Conservation (phyloP, 2,888 invertebrate species). For the Nomada lathburiana region DNA sequence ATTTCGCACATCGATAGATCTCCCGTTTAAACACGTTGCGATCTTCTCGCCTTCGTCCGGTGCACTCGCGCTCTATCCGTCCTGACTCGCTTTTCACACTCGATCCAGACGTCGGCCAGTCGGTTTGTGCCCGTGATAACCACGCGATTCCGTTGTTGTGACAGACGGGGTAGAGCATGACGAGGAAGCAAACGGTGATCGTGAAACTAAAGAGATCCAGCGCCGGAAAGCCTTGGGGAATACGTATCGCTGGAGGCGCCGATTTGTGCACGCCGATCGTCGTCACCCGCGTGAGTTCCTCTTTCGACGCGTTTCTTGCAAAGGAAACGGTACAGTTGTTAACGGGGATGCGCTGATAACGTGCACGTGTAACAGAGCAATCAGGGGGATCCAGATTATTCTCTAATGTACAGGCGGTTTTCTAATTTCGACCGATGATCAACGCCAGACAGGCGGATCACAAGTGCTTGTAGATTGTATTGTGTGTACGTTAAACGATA, state of each 20-base stretch:
- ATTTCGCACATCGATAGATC: background rate
- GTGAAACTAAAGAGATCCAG: constrained; percentile 90
- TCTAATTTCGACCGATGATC: background rate
- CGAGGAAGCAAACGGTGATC: constrained; percentile 91
- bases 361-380: background rate
- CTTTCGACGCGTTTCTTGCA: background rate
- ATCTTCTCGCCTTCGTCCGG: background rate
- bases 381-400: constrained; percentile 28
- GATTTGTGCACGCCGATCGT: constrained; percentile 94
- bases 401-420: background rate
- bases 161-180: constrained; percentile 84
- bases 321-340: constrained; percentile 23
- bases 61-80: background rate
- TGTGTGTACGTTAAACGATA: constrained; percentile 3
- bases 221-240: constrained; percentile 92
- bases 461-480: background rate
- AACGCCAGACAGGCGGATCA: background rate
- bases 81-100: background rate
- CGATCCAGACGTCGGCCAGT: background rate
- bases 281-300: constrained; percentile 92
- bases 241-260: constrained; percentile 93
- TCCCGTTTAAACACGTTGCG: no score
- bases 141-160: constrained; percentile 49
- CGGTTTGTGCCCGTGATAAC: constrained; percentile 16
- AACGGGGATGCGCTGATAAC: constrained; percentile 11